Conservation (phyloP, 2,888 invertebrate genomes). For the Norana najaformis region DNA sequence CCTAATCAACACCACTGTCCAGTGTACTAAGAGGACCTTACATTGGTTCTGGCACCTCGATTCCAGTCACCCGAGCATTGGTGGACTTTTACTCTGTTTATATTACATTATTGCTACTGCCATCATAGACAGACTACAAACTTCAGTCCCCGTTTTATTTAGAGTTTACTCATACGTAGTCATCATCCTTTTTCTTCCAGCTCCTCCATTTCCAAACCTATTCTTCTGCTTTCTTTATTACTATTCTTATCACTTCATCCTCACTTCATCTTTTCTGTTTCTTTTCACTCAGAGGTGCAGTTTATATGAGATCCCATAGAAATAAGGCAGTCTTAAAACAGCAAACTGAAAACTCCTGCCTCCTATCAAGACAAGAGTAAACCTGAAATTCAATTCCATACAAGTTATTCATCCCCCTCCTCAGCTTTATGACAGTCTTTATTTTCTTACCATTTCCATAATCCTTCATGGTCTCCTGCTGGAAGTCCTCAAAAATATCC, state of each 20-base stretch:
- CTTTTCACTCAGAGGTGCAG: neutral
- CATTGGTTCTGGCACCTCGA: no score
- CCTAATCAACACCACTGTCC: no score
- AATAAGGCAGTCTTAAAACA: neutral
- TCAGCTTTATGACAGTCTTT: neutral
- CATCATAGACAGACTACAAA: no score
- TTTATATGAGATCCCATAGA: no score
- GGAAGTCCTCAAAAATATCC: conserved; percentile 92
- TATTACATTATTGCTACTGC: no score
- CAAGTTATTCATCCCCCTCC: neutral
- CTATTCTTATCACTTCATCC: neutral
- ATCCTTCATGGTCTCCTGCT: conserved; percentile 85
- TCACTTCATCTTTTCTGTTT: neutral
- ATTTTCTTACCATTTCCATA: conserved; percentile 76
- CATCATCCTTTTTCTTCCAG: neutral
- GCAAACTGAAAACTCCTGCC: neutral
- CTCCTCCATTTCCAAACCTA: neutral
- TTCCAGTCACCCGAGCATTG: no score
- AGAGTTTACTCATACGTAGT: neutral
- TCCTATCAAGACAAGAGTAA: neutral
- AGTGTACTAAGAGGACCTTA: no score
- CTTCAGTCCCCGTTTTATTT: no score
- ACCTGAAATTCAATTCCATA: neutral
- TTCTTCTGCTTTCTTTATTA: no score
- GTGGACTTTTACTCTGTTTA: no score